phyloP scores from a whole-genome alignment of 1,140 invertebrate genomes.

The Idris sp. region DNA sequence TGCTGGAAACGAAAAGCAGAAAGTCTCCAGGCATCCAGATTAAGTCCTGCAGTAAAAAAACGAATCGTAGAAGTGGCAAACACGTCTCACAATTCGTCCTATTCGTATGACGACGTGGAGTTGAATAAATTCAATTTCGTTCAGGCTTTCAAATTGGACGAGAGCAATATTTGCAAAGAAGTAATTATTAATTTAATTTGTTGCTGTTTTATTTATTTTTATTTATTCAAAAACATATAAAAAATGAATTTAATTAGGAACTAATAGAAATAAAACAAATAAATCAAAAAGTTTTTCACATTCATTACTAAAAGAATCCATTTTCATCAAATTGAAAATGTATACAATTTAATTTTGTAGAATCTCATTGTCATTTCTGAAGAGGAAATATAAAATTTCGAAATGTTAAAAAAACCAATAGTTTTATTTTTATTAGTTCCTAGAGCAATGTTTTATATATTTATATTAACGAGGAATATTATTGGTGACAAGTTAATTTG shows the following conservation, averaged over 20 bases:
- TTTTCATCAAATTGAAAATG: not conserved
- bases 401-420: too few relatives aligned
- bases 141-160: conserved; percentile 46
- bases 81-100: conserved; percentile 16
- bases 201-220: too few relatives aligned
- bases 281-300: too few relatives aligned
- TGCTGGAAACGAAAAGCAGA: conserved; percentile 41
- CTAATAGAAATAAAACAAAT: not conserved
- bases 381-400: too few relatives aligned
- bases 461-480: conserved; percentile 8
- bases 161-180: conserved; percentile 54
- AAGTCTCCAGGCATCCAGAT: conserved; percentile 9
- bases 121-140: conserved; percentile 8
- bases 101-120: conserved; percentile 14
- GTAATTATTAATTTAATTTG: conserved; percentile 21
- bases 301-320: too few relatives aligned
- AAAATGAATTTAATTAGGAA: not conserved
- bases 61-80: conserved; percentile 19
- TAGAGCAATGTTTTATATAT: too few relatives aligned
- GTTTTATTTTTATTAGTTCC: too few relatives aligned
- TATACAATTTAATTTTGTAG: not conserved
- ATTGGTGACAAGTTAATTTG: conserved; percentile 5
- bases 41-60: conserved; percentile 23
- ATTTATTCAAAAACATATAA: too few relatives aligned
- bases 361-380: too few relatives aligned